A percentile compares a stretch with the other conserved stretches of the same genome.
phyloP scores from a whole-genome alignment of 2,797 vertebrate genomes.

The Microcaecilia unicolor region DNA sequence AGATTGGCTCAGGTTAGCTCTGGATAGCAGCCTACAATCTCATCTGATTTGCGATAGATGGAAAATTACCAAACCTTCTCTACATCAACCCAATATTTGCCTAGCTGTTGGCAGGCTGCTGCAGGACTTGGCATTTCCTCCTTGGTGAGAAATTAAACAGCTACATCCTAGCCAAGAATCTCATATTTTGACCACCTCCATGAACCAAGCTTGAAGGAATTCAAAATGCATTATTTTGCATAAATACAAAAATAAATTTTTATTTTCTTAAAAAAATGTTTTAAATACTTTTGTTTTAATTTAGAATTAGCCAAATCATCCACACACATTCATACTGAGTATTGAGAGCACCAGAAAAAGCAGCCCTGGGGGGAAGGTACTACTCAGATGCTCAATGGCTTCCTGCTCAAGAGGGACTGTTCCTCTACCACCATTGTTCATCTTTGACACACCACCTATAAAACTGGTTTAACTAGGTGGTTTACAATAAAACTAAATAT shows the following conservation, averaged over 20 bases:
- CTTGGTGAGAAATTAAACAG: conserved; percentile 2
- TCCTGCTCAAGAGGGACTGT: too few relatives aligned
- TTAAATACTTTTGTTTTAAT: conserved; percentile 55
- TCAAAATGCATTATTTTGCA: conserved; percentile 70
- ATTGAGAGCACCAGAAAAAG: too few relatives aligned
- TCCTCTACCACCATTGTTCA: neutral
- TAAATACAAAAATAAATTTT: conserved; percentile 77
- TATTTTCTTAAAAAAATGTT: conserved; percentile 56
- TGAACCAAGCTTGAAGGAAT: conserved; percentile 78
- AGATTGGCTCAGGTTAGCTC: too few relatives aligned
- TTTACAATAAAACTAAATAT: too few relatives aligned
- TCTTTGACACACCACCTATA: too few relatives aligned
- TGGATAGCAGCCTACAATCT: too few relatives aligned
- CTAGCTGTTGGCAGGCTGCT: neutral
- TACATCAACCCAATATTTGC: too few relatives aligned
- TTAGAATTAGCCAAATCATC: conserved; percentile 45
- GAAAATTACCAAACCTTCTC: too few relatives aligned
- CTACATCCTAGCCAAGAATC: conserved; percentile 22
- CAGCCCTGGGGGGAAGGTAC: too few relatives aligned
- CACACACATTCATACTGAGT: conserved; percentile 58
- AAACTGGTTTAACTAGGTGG: too few relatives aligned
- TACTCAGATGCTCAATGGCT: too few relatives aligned
- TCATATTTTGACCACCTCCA: conserved; percentile 37
- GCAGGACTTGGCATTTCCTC: neutral
- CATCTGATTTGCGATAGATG: too few relatives aligned